phyloP scores from a whole-genome alignment of 2,113 vertebrate species.

The Brienomyrus longianalis region DNA sequence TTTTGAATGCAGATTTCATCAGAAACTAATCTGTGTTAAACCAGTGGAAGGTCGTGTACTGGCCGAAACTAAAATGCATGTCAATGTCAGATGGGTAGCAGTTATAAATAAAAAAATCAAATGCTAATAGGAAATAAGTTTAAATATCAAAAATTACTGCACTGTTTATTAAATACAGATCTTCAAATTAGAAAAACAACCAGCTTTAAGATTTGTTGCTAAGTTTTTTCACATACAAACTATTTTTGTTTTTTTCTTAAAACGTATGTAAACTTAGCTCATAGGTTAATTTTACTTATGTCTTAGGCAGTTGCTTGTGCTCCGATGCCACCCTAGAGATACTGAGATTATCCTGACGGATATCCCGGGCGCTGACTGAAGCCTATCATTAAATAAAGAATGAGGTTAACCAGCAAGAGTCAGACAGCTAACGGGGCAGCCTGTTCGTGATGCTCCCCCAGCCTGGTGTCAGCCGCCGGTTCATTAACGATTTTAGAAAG shows the following conservation, averaged over 20 bases:
- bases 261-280: background rate
- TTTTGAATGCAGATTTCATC: background rate
- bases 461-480: background rate
- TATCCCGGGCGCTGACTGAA: background rate
- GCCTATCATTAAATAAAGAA: background rate
- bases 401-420: background rate
- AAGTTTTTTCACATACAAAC: background rate
- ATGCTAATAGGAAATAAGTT: background rate
- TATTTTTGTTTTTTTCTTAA: background rate
- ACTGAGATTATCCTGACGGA: background rate
- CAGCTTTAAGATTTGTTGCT: background rate
- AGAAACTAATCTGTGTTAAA: background rate
- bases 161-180: background rate
- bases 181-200: background rate
- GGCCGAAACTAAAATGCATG: background rate
- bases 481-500: background rate
- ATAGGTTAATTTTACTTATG: background rate
- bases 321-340: background rate
- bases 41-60: background rate
- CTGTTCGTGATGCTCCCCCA: background rate
- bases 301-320: background rate
- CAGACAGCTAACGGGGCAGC: background rate
- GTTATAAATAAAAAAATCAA: background rate
- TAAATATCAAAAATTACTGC: background rate
- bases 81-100: background rate